Evolutionary conservation across 2,888 invertebrate species (phyloP), one percentile per base, ranked within the genome.

Genomic region (Acleris sparsana): DNA sequence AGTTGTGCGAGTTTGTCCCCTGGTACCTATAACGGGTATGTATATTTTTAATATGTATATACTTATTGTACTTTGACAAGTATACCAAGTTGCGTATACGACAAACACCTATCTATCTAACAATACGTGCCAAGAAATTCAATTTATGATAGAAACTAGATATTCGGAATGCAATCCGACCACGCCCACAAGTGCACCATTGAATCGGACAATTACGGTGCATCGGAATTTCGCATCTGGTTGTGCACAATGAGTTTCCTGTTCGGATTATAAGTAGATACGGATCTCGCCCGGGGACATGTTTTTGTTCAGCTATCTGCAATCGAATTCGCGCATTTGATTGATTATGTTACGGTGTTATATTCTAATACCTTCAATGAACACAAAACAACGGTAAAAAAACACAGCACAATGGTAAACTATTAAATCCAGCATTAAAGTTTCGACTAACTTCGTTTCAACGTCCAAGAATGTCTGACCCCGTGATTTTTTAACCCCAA

Each of bases 221-320:
- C 73, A 79, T 77, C 72, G 89, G 92, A 86, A 92, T 92, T 92
- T 91, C 89, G 89, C 92, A 92, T 92, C 92, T 92, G 92, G 84
- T 82, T 73, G 75, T 76, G 76, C 72, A 90, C 90, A 92, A 92
- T 85, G 82, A 80, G 76, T 80, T 92, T 92, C 92, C 92, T 92
- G 92, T 90, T 84, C 86, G 91, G 90, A 90, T 91, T 91, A 89
- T 77, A n/a, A n/a, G n/a, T n/a, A 84, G 91, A 90, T 90, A 84
- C 83, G 80, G 83, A 88, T 90, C 89, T 87, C 84, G 87, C 87
- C 86, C 81, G 69, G 76, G 84, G 87, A 78, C 77, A 85, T 71
- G 74, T 75, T 75, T 82, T 83, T 86, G 82, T 85, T 80, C 76
- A 81, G 73, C 73, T 57, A 66, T 66, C 79, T 79, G 86, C 84